Base-by-base conservation (phyloP, 2,888 invertebrate species). In the Drosophila cognata region DNA sequence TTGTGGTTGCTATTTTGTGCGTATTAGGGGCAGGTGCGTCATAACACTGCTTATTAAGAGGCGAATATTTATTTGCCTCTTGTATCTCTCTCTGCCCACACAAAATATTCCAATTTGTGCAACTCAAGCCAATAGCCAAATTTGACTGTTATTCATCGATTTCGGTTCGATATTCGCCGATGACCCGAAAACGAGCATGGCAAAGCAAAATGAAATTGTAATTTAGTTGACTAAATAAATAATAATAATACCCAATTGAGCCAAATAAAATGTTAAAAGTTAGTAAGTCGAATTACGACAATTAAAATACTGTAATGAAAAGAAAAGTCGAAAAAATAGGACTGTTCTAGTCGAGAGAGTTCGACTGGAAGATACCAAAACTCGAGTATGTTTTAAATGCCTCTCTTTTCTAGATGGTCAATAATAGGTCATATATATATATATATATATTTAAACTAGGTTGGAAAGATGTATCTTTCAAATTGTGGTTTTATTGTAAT, bases 1-100 rank as follows among this genome's bases (percentile, higher is more conserved):
- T 51, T 52, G 35, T 16, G 35, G 16, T 35, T 63, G 31, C 16
- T 51, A 18, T 46, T 59, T 41, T 41, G 36, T 60, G 60, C 46
- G 67, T 79, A 74, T 79, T 70, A 61, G 65, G 74, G 29, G 67
- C 79, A 77, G 77, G 79, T 77, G 74, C 74, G 75, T 56, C 70
- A 74, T 77, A 60, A 57, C 74, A 59, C 50, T 29, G 79, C 46
- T 66, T 60, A 79, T 70, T 67, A 55, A 41, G 52, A 50, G 59
- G 31, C 28, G 28, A n/a, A 28, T 62, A 57, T 50, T 43, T 55
- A n/a, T 7, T n/a, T 50, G 21, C 21, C 35, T 29, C n/a, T 21
- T 46, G 43, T 60, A 21, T 59, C 43, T 43, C 13, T 21, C 18
- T 58, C 11, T 33, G 25, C 61, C 25, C 56, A 46, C 62, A 59